Percentiles rank a stretch among this genome's conserved stretches.
These are phyloP conservation scores for Pomatorhinus ruficollis DNA, from an alignment of 2,113 vertebrate species.

Conservation along the genomic window DNA sequence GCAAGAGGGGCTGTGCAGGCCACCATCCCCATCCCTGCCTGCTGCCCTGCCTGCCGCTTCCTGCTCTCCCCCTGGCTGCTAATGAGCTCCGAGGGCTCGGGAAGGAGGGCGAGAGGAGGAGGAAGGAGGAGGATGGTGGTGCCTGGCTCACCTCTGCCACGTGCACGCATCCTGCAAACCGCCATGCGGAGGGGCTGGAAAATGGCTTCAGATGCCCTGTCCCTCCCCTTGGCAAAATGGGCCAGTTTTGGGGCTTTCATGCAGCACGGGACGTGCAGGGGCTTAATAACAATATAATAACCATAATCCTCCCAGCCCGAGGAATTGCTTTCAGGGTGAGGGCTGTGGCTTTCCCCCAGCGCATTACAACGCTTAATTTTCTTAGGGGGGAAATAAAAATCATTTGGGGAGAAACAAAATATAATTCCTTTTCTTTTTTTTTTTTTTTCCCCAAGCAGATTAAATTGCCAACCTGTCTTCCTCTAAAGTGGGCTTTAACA, in stretches of 20 bases:
- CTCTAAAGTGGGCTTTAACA: constrained; percentile 30
- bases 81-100: not conserved
- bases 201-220: not conserved
- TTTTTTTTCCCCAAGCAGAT: not conserved
- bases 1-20: not conserved
- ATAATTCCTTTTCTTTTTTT: not conserved
- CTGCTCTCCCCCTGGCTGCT: not conserved
- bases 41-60: not conserved
- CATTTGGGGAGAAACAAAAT: constrained; percentile 16
- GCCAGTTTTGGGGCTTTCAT: not conserved
- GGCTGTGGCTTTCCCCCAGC: not conserved
- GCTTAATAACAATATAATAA: not conserved
- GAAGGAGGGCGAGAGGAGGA: not conserved
- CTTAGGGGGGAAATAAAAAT: constrained; percentile 19
- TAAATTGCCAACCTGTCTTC: constrained; percentile 40
- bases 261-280: not conserved
- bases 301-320: not conserved
- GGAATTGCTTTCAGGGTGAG: not conserved
- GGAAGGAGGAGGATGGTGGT: not conserved
- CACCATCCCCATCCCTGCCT: not conserved
- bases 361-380: not conserved
- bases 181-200: not conserved
- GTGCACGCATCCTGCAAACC: accelerated
- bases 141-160: not conserved
- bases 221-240: not conserved